These are phyloP conservation scores for Limosa lapponica DNA, from an alignment of 2,797 vertebrate species.

Conservation along the genomic window DNA sequence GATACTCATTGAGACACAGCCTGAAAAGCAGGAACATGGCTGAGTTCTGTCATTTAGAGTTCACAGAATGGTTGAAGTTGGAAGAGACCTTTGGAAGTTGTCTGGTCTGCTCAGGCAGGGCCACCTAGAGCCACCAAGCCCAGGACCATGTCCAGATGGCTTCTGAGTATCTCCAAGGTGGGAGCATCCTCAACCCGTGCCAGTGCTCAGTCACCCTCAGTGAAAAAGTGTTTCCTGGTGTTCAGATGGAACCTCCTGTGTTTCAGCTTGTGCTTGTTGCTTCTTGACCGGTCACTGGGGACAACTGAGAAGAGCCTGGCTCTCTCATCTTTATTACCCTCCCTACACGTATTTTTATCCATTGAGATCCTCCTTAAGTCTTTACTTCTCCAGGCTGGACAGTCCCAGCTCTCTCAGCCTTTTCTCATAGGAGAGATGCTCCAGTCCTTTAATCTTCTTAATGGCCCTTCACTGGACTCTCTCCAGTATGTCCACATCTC, in stretches of 20 bases:
- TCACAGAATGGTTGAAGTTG: neutral
- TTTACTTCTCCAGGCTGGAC: neutral
- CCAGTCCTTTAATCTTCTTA: neutral
- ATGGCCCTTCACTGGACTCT: neutral
- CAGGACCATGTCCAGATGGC: no score
- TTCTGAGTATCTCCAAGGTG: neutral
- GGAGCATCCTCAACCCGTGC: neutral
- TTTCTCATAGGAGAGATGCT: neutral
- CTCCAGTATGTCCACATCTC: neutral
- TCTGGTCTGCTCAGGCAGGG: neutral
- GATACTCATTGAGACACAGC: neutral
- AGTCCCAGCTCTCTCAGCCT: neutral
- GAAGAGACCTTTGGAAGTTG: neutral
- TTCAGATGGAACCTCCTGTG: neutral
- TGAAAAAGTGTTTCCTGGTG: no score
- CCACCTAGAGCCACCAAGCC: neutral
- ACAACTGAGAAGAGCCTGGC: neutral
- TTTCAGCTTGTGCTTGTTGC: neutral
- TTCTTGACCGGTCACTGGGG: neutral
- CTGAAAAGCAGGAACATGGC: neutral
- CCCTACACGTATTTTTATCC: neutral
- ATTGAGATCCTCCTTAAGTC: neutral
- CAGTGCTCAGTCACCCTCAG: neutral
- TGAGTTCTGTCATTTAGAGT: neutral
- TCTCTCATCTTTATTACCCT: neutral